phyloP scores from a whole-genome alignment of 2,888 invertebrate genomes.

The Rhagonycha fulva region DNA sequence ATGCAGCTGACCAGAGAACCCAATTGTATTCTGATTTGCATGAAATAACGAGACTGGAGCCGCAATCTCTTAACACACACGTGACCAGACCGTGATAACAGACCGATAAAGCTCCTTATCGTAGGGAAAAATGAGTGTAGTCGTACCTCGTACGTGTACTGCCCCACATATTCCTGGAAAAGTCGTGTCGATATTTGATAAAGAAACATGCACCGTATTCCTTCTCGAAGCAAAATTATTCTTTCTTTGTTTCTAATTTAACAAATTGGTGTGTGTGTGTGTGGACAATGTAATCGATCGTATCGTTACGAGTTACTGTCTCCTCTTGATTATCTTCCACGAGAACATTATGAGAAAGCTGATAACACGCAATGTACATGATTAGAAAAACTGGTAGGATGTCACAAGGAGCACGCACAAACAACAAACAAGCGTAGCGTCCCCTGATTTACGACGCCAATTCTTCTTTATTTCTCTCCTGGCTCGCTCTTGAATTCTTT shows the following conservation, averaged over 20 bases:
- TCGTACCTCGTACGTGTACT: conserved; percentile 30
- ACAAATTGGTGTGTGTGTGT: neutral
- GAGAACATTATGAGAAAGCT: conserved; percentile 12
- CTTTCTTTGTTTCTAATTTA: neutral
- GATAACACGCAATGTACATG: conserved; percentile 49
- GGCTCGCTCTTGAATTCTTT: conserved; percentile 48
- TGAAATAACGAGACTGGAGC: conserved; percentile 46
- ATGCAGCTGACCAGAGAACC: conserved; percentile 39
- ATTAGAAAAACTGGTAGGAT: conserved; percentile 50
- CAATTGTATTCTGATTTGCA: conserved; percentile 48
- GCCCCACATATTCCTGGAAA: conserved; percentile 39
- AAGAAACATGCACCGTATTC: conserved; percentile 35
- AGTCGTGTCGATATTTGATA: conserved; percentile 41
- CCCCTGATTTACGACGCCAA: conserved; percentile 56
- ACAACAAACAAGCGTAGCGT: conserved; percentile 48
- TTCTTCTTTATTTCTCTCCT: conserved; percentile 57
- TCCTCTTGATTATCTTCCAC: conserved; percentile 13
- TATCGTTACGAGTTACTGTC: neutral
- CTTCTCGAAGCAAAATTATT: conserved; percentile 5
- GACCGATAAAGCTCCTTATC: conserved; percentile 41
- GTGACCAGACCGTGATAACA: conserved; percentile 45
- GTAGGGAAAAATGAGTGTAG: conserved; percentile 31
- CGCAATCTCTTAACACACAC: conserved; percentile 42
- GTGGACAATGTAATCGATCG: neutral
- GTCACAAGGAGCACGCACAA: conserved; percentile 48